Evolutionary conservation across 2,797 vertebrate species (phyloP), one percentile per base, ranked within the genome.

Genomic region (Hippoglossus hippoglossus): DNA sequence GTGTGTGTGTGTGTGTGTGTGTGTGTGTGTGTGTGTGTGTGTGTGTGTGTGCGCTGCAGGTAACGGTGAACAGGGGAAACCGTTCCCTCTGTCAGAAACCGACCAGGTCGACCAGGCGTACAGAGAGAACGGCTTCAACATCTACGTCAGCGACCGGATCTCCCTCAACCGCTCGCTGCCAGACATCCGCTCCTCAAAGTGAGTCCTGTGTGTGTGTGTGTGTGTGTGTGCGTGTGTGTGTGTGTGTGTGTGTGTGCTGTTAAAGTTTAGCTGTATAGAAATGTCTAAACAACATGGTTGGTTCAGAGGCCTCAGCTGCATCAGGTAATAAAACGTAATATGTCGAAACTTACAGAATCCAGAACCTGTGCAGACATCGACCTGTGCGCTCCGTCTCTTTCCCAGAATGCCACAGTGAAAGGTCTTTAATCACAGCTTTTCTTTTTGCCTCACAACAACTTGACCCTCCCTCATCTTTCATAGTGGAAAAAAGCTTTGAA

Each of bases 81-180:
- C 97, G 1, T 98, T 96, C 76, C 96, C 96, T 0, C 92, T 99
- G 92, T 95, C 94, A 0, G 96, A 98, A 1, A 93, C 95, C 1
- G 98, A 99, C 73, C 91, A 93, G 51, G 95, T 95, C 51, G 98
- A 99, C 76, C 96, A 97, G 92, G 98, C 98, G 0, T 99, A 99
- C 94, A 90, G 97, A 61, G 98, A 99, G 90, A 99, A 99, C 70
- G 98, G 97, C 57, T 99, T 99, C 91, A 99, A 99, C 90, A 99
- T 99, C 82, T 98, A 95, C 19, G 95, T 99, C 93, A 99, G 97
- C n/a, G 96, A 99, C 88, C 94, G 96, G 82, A 98, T 99, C 92
- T 96, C 97, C 56, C 94, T 99, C 72, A 98, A 99, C 90, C 95
- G 98, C 80, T 98, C 97, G 31, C 87, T 99, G 70, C 95, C 98